Percentiles rank a stretch among this genome's conserved stretches.
Conservation (phyloP, 1,140 invertebrate species). For the Drosophila ogumai region DNA sequence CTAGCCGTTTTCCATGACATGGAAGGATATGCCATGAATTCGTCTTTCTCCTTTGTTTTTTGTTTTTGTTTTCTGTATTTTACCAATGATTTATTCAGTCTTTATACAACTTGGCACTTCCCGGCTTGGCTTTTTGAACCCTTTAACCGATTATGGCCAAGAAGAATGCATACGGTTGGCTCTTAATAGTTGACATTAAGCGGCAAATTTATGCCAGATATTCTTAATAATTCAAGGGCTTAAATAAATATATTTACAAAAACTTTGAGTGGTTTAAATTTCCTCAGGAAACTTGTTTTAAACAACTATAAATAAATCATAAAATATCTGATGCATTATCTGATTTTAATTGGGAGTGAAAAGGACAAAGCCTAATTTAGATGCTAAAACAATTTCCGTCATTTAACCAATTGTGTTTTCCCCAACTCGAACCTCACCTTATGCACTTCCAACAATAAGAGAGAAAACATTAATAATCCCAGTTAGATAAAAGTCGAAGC, state of each 20-base stretch:
- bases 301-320: constrained; percentile 3
- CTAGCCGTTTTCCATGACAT: constrained; percentile 27
- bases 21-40: constrained; percentile 43
- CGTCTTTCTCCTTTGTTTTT: constrained; percentile 34
- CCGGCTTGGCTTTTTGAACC: constrained; percentile 41
- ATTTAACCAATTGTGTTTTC: constrained; percentile 16
- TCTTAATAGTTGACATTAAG: constrained; percentile 25
- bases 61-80: constrained; percentile 4
- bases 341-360: neutral
- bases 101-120: constrained; percentile 14
- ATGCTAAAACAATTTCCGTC: constrained; percentile 31
- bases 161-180: constrained; percentile 14
- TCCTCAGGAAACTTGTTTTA: neutral
- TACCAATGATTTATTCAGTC: constrained; percentile 48
- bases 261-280: too few relatives aligned
- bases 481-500: constrained; percentile 24
- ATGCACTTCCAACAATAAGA: neutral
- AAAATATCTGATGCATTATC: neutral
- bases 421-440: neutral
- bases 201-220: constrained; percentile 2
- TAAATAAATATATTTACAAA: neutral
- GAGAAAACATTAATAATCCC: constrained; percentile 41
- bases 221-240: neutral
- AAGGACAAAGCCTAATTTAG: constrained; percentile 5
- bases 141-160: constrained; percentile 42